Evolutionary conservation across 2,113 vertebrate genomes (phyloP), one percentile per base, ranked within the genome.

Genomic region (Hyaena hyaena): DNA sequence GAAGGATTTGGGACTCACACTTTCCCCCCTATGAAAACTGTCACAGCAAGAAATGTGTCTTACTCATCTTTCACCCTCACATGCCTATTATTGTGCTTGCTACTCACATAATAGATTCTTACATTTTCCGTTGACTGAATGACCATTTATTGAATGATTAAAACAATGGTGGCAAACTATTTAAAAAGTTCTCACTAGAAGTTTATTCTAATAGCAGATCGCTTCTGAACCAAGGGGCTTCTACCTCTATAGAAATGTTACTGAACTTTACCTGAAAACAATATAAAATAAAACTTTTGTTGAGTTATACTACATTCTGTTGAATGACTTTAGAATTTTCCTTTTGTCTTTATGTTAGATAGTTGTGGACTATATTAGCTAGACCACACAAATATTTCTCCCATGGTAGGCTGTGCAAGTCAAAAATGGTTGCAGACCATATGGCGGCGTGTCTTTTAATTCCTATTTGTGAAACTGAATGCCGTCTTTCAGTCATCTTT

Each of bases 401-500:
- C 48, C 3, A 0, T 28, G 39, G 39, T 53, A 17, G 53, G 19
- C 19, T 21, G 1, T 79, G 0, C 26, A 17, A n/a, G 45, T 93
- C 4, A 4, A 73, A 15, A 14, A 21, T 16, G 17, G 24, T 45
- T 87, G 71, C 0, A 69, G 35, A 66, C 26, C 71, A 21, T 17
- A 3, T 16, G 58, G 16, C 1, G 15, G 50, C 53, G 68, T 10
- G 1, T 48, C 31, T 86, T 96, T 87, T 63, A 45, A 74, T 74
- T 84, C 71, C 87, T 63, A 3, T 69, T 96, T 97, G 66, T 69
- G 35, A 88, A 84, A 33, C 81, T 69, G 24, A 63, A 26, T 71
- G 21, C 68, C 21, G 1, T 63, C 55, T 90, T 97, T 82, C 21
- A 81, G 31, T 81, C 0, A 66, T 97, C 90, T 97, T 82, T 91